phyloP scores from a whole-genome alignment of 2,888 invertebrate species.

The Parnassius glacialis region DNA sequence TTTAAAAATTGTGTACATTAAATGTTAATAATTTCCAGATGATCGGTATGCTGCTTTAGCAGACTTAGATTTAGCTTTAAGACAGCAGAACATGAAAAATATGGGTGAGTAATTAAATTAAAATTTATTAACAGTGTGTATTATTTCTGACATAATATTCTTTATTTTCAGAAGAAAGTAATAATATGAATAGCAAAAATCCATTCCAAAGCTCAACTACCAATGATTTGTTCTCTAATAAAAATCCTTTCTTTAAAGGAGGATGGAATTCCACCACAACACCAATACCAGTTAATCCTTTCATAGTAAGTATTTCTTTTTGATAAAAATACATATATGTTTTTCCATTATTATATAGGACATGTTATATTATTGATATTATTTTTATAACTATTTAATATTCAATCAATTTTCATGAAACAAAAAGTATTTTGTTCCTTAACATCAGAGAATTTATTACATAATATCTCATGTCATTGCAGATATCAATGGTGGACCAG shows the following conservation, averaged over 20 bases:
- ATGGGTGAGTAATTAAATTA: constrained; percentile 52
- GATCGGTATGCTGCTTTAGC: constrained; percentile 98
- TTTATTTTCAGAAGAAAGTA: constrained; percentile 60
- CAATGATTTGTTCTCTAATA: constrained; percentile 68
- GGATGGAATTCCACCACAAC: constrained; percentile 57
- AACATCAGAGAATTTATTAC: no score
- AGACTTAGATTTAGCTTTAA: constrained; percentile 91
- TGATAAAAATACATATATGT: no score
- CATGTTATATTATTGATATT: no score
- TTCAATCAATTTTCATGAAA: no score
- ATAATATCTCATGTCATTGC: no score
- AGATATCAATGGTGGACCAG: no score
- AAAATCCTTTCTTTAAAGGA: constrained; percentile 73
- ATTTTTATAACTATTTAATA: no score
- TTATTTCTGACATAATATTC: constrained; percentile 5
- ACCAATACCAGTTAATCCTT: constrained; percentile 65
- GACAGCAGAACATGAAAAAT: constrained; percentile 78
- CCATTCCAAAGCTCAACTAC: constrained; percentile 72
- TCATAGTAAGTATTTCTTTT: constrained; percentile 56
- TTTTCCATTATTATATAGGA: no score
- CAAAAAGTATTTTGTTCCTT: no score
- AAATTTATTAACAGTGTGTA: background rate
- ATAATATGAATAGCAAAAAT: constrained; percentile 62
- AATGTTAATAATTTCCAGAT: constrained; percentile 69
- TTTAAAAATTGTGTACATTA: background rate